Evolutionary conservation across 1,140 invertebrate species (phyloP).

Genomic region (Leptopilina clavipes): DNA sequence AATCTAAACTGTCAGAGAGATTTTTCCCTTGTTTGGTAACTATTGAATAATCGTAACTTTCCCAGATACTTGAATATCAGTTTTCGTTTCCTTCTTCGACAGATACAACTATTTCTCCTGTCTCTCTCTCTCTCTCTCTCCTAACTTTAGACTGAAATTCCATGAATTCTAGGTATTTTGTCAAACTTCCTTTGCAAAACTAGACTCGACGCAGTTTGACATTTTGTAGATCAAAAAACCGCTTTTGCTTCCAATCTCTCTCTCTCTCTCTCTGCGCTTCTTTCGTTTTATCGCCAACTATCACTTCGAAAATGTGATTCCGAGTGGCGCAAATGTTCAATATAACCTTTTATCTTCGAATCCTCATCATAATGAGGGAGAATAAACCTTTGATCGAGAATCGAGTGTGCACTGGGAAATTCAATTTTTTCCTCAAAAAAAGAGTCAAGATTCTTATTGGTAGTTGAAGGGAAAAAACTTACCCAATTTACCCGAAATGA

Average conservation of each 20-base stretch:
- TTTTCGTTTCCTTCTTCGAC: slow-evolving; percentile 6
- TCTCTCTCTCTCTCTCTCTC: neutral
- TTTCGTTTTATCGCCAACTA: slow-evolving; percentile 30
- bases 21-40: neutral
- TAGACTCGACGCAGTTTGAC: slow-evolving; percentile 11
- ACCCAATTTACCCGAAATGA: too few relatives aligned
- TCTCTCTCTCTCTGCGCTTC: slow-evolving; percentile 28
- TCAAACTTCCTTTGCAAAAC: slow-evolving; percentile 18
- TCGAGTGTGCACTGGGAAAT: neutral
- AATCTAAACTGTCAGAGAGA: neutral
- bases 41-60: slow-evolving; percentile 9
- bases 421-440: neutral
- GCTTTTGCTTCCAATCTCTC: slow-evolving; percentile 23
- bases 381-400: slow-evolving; percentile 21
- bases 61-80: neutral
- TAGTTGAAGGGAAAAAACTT: neutral
- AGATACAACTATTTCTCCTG: neutral
- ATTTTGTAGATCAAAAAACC: slow-evolving; percentile 14
- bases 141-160: slow-evolving; percentile 13
- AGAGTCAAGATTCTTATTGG: neutral
- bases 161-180: slow-evolving; percentile 21
- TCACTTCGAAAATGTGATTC: slow-evolving; percentile 22
- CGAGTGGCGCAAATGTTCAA: slow-evolving; percentile 24
- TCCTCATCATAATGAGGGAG: neutral
- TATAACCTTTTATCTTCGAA: slow-evolving; percentile 29